Evolutionary conservation across 2,888 invertebrate genomes (phyloP), one percentile per base, ranked within the genome.

Genomic region (Antitype chi): DNA sequence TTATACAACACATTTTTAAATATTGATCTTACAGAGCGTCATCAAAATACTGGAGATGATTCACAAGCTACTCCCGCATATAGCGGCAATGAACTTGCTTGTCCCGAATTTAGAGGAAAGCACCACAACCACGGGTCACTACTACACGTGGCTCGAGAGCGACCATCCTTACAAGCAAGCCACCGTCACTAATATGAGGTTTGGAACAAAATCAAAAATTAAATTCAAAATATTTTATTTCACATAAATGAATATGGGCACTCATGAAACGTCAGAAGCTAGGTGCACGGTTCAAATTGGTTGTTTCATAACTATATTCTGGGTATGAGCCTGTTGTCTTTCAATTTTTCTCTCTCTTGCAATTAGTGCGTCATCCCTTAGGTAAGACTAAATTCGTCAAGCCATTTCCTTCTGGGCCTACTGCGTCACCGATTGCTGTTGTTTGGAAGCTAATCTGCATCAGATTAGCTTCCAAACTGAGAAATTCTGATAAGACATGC

Each of bases 161-260:
- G 99, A 99, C 60, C 99, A 99, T 97, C 99, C 99, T 0, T 99
- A 99, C 94, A 98, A 98, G 93, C 98, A 99, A 60, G 98, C 99
- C 1, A 97, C 98, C 28, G 98, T 99, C 53, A 98, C 98, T 60
- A 98, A 98, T 92, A 99, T 98, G 94, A 97, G 98, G 98, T 98
- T 93, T 28, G 55, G 17, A 67, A 57, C 43, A 47, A 38, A 38
- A 38, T 38, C 38, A 38, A 38, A 5, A 38, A 38, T 38, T 5
- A 38, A 5, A 38, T 38, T 38, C 3, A 38, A 38, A 38, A 38
- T 38, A 38, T 38, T 38, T 38, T 38, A 38, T 38, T 38, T 38
- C 38, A 38, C 38, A 38, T 38, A 38, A 38, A 38, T 6, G 5
- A 5, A 38, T 6, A 32, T 32, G 38, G 6, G 38, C 38, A 38